Base-by-base conservation (phyloP, 2,797 vertebrate species). In the Melanotaenia trifasciata region DNA sequence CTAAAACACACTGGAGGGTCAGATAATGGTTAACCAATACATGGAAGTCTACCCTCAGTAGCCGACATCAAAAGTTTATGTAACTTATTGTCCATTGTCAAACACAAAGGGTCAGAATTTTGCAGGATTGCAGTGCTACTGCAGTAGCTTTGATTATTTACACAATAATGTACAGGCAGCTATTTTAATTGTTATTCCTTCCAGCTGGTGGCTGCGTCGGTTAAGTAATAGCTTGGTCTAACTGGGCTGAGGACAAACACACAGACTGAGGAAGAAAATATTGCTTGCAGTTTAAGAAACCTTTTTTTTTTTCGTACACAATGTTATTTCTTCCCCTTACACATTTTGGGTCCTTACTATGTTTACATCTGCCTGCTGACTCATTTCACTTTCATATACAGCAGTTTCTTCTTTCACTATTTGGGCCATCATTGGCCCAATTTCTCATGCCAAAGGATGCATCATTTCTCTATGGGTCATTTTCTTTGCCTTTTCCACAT, bases 1-100 rank as follows among this genome's bases (percentile, higher is more conserved):
- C 60, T 28, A 12, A 71, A 36, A 32, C 60, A 14, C 32, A 54
- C 36, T n/a, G 22, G 50, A 73, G 57, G 62, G 43, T 60, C 47
- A 12, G 60, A 36, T 65, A 82, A 74, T 86, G 70, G 58, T 86
- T 84, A 83, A 83, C 80, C 61, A 76, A 54, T 60, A 62, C 68
- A 45, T 67, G 66, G 70, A 79, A 73, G 40, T 67, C 16, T 38
- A 51, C 45, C 72, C 30, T 76, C n/a, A 54, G 2, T 58, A 38
- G 58, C 36, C 33, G 68, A 76, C 69, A 76, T 61, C 43, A 74
- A 57, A 80, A 1, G 56, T 69, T 71, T 60, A 66, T 70, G 54
- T 75, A 35, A 35, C 57, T 35, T 12, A 43, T 68, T 32, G 73
- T 58, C 38, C 51, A 13, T 32, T 60, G 65, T 70, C 38, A 70